A percentile compares a stretch with the other conserved stretches of the same genome.
Evolutionary conservation across 1,140 invertebrate genomes (phyloP).

Genomic region (Scaptomyza pallida): DNA sequence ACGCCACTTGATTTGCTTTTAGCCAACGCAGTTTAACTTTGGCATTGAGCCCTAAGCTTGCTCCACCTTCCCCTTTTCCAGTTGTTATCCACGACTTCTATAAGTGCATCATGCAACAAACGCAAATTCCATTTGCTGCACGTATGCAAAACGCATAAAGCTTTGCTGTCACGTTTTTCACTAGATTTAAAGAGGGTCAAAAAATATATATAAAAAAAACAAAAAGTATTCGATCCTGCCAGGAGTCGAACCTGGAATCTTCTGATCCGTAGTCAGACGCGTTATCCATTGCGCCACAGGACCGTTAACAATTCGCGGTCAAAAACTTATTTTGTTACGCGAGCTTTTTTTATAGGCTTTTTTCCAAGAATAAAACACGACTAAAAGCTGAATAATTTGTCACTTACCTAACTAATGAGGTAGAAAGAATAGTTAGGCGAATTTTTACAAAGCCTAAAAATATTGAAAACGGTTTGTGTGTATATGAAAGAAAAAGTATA

Average conservation of each 20-base stretch:
- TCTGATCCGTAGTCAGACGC: constrained; percentile 89
- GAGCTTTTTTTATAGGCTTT: not conserved
- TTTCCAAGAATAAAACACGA: not conserved
- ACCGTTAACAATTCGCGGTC: constrained; percentile 64
- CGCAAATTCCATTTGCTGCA: not conserved
- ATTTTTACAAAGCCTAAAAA: no score
- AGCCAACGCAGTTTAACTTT: constrained; percentile 6
- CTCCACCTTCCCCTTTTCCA: not conserved
- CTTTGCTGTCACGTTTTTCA: not conserved
- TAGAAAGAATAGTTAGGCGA: no score
- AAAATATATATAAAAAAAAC: not conserved
- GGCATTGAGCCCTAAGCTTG: constrained; percentile 1
- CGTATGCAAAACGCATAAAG: not conserved
- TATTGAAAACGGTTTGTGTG: no score
- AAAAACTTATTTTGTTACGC: not conserved
- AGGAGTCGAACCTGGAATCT: constrained; percentile 90
- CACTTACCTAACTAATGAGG: no score
- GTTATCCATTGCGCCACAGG: constrained; percentile 89
- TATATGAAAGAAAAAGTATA: not conserved
- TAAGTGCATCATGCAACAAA: not conserved
- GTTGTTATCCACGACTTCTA: no score
- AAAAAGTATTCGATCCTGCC: constrained; percentile 86
- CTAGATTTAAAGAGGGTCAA: not conserved
- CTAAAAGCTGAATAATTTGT: not conserved
- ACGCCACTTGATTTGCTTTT: constrained; percentile 26